Evolutionary conservation across 2,113 vertebrate genomes (phyloP), one percentile per base, ranked within the genome.

Genomic region (Pundamilia nyererei): DNA sequence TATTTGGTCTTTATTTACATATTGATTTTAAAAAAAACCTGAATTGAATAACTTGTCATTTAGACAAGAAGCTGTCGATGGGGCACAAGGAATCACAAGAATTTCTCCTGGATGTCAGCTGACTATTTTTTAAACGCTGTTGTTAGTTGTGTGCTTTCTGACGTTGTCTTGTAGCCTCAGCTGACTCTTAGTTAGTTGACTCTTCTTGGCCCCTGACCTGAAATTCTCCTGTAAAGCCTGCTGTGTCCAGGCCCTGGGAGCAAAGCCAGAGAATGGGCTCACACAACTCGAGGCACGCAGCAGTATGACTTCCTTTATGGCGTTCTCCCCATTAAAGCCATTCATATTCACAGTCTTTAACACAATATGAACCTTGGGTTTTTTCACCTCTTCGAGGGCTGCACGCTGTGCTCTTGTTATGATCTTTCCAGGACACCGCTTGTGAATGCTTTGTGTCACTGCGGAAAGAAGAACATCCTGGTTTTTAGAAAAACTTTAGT

Each of bases 391-490:
- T 62, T 33, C 6, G 6, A 33, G 3, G 15, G 12, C 65, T 42
- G 65, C n/a, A 24, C 7, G 6, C 35, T 24, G 62, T 8, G 11
- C n/a, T 70, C 33, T 68, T 38, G 11, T 38, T 9, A 3, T 21
- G 62, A 68, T 13, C 33, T 68, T 68, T 68, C 7, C 62, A 14
- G 19, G 7, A 40, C 62, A 2, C n/a, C 7, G 3, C 12, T 14
- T 42, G 7, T 6, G n/a, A 40, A 68, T 40, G 7, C 19, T 21
- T 68, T 21, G 62, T 21, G 19, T 24, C 7, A 0, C 19, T 40
- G n/a, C 5, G 0, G n/a, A 5, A 12, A 13, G 19, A 68, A 21
- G 6, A 38, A 14, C 62, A 68, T 2, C n/a, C 35, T 24, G n/a
- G 62, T 40, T 40, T 40, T 14, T 40, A 21, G 35, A 68, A 21